Evolutionary conservation across 2,797 vertebrate species (phyloP), one percentile per base, ranked within the genome.

Genomic region (Eremophila alpestris): DNA sequence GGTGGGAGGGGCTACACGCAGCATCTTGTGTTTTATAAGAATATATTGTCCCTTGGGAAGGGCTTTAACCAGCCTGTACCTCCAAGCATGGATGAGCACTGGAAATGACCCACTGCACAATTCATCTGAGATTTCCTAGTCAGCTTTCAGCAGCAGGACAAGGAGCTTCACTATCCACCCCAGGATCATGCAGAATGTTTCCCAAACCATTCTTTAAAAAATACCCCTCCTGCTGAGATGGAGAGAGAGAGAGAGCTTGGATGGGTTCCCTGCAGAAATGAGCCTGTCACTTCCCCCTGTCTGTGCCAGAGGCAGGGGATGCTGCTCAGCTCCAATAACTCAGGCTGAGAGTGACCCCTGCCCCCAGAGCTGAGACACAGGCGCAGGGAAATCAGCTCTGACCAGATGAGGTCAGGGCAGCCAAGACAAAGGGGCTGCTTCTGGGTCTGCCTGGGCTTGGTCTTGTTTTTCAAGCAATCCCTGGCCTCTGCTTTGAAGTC

Each of bases 401-500:
- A 13, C 7, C 68, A 40, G 27, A 32, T 5, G 52, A 88, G n/a
- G 29, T 26, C 27, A 58, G 21, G 41, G 46, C 26, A 73, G 18
- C 4, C n/a, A 29, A 55, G 40, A 43, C 34, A 64, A 75, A 75
- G 51, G 43, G 36, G 41, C 54, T 76, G 38, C 64, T 88, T 11
- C 60, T 92, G 74, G 26, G 55, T 79, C 58, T 94, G 91, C 95
- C 67, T 94, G 16, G 1, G 73, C 68, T 94, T 85, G 76, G 40
- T 75, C 90, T 87, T 74, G 82, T 51, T 85, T 89, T 86, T 89
- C 93, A 81, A 82, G 70, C 83, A 93, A 73, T 43, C 70, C 80
- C 64, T 76, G 65, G 64, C 93, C 81, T 62, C 83, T 90, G 92
- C 93, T 93, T 95, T 55, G 13, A 60, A 38, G 85, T 76, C 78